Evolutionary conservation across 1,140 invertebrate genomes (phyloP).

Genomic region (Apis cerana): DNA sequence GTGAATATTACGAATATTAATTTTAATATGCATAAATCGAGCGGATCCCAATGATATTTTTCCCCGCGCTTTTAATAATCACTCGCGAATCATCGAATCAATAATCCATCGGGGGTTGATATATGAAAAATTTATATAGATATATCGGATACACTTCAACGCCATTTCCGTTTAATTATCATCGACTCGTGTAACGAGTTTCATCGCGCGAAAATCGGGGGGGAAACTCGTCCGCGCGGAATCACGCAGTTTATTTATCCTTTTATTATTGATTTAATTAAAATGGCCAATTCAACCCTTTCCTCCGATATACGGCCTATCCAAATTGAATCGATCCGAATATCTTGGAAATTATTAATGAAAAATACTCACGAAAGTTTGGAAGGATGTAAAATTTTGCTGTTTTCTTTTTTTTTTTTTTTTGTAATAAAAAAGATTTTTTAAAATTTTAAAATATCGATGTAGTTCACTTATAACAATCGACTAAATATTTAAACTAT

Average conservation of each 20-base stretch:
- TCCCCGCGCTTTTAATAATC: background rate
- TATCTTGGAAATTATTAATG: too few species aligned
- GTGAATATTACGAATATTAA: background rate
- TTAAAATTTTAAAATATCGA: too few species aligned
- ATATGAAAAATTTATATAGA: background rate
- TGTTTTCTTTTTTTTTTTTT: too few species aligned
- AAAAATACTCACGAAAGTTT: too few species aligned
- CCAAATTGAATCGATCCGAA: too few species aligned
- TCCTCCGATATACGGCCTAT: background rate
- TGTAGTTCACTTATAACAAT: too few species aligned
- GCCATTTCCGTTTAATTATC: background rate
- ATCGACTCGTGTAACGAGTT: slow-evolving; percentile 1
- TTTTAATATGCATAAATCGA: background rate
- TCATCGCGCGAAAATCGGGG: background rate
- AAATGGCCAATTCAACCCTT: background rate
- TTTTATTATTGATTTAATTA: slow-evolving; percentile 36
- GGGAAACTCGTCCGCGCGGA: background rate
- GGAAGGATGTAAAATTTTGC: too few species aligned
- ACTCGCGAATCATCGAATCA: background rate
- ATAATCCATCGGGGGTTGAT: too few species aligned
- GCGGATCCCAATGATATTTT: background rate
- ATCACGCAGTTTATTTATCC: slow-evolving; percentile 9
- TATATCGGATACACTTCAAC: background rate
- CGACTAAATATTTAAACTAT: too few species aligned
- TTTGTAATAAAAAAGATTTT: too few species aligned